Percentiles rank a stretch among this genome's conserved stretches.
Evolutionary conservation across 2,113 vertebrate species (phyloP).

Genomic region (Paratilapia polleni): DNA sequence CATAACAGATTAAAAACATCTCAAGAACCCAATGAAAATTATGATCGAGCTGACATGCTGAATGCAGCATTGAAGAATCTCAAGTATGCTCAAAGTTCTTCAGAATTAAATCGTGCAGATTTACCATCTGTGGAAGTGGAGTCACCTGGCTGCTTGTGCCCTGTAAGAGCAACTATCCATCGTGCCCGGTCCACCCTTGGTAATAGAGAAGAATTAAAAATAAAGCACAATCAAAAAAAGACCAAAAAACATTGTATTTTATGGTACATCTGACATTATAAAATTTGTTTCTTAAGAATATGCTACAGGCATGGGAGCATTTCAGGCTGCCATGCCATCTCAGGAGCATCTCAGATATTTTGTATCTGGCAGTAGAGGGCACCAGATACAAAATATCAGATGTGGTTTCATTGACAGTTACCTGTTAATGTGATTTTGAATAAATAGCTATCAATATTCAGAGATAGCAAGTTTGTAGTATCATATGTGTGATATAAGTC

Average conservation of each 20-base stretch:
- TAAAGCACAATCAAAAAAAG: neutral
- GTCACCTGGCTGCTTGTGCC: constrained; percentile 67
- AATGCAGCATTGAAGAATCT: too few species aligned
- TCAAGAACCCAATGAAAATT: neutral
- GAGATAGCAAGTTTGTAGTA: neutral
- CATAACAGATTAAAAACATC: neutral
- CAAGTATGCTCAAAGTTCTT: neutral
- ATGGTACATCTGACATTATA: neutral
- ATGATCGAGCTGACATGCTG: neutral
- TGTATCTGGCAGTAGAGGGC: constrained; percentile 64
- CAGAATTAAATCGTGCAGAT: constrained; percentile 6
- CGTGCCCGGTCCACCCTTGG: constrained; percentile 89
- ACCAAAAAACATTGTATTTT: neutral
- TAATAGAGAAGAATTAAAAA: constrained; percentile 9
- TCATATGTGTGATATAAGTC: neutral
- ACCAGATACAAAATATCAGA: constrained; percentile 31
- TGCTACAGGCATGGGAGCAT: neutral
- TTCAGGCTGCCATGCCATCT: neutral
- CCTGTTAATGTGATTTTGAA: neutral
- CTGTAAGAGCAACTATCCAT: constrained; percentile 87
- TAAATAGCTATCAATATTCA: neutral
- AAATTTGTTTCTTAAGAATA: neutral
- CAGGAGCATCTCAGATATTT: neutral
- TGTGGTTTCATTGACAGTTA: neutral
- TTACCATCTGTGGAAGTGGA: constrained; percentile 83